Conservation (phyloP, 1,140 invertebrate genomes). For the Idris sp. region DNA sequence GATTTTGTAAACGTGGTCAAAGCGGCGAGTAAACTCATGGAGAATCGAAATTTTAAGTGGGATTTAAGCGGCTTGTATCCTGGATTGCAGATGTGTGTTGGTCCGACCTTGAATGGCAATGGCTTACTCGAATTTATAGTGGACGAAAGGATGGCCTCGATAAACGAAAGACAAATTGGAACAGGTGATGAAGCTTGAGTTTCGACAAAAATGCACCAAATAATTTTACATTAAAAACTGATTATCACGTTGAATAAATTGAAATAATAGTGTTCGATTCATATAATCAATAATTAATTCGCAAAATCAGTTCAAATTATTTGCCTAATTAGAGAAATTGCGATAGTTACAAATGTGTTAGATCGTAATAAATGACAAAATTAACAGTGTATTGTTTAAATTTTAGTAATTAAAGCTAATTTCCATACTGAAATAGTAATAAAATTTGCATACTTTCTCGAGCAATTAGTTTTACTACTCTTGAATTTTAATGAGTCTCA, state of each 20-base stretch:
- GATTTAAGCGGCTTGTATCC: slow-evolving; percentile 84
- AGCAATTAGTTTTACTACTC: slow-evolving; percentile 36
- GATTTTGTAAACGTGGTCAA: slow-evolving; percentile 85
- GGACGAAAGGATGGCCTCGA: slow-evolving; percentile 77
- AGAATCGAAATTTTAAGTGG: slow-evolving; percentile 85
- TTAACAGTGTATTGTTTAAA: slow-evolving; percentile 6
- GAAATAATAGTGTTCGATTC: too few species aligned
- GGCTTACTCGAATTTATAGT: slow-evolving; percentile 86
- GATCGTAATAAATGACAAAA: slow-evolving; percentile 6
- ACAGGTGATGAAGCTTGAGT: slow-evolving; percentile 64
- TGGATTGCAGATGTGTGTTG: slow-evolving; percentile 84
- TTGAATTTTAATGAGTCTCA: slow-evolving; percentile 31
- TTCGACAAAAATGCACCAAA: neutral
- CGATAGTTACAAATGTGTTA: too few species aligned
- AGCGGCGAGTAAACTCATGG: slow-evolving; percentile 84
- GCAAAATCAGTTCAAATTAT: too few species aligned
- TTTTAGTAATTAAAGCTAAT: slow-evolving; percentile 14
- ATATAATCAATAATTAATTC: too few species aligned
- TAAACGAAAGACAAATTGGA: slow-evolving; percentile 69
- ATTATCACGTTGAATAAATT: too few species aligned
- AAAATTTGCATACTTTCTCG: slow-evolving; percentile 54
- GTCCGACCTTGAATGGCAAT: slow-evolving; percentile 80
- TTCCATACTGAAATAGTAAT: slow-evolving; percentile 25
- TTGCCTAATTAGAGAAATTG: too few species aligned
- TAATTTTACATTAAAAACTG: too few species aligned